Evolutionary conservation across 2,888 invertebrate genomes (phyloP).

Genomic region (Caenorhabditis virilis): DNA sequence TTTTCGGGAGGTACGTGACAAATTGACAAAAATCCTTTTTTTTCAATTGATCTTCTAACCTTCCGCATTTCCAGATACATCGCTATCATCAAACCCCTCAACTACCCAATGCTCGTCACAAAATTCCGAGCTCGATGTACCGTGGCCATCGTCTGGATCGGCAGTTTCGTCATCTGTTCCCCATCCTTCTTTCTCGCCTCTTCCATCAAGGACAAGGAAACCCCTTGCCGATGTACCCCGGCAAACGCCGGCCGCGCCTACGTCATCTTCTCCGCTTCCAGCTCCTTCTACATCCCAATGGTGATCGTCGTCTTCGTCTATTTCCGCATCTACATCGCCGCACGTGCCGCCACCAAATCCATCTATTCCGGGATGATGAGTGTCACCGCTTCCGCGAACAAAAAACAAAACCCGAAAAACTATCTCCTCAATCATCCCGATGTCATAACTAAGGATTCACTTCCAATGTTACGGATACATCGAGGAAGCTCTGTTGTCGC

Average conservation of each 20-base stretch:
- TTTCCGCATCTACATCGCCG: constrained; percentile 92
- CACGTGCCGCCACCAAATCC: constrained; percentile 71
- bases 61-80: no score
- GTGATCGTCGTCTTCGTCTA: constrained; percentile 97
- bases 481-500: constrained; percentile 58
- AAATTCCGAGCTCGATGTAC: constrained; percentile 67
- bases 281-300: constrained; percentile 98
- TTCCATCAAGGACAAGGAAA: constrained; percentile 54
- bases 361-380: constrained; percentile 62
- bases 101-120: constrained; percentile 86
- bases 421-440: constrained; percentile 64
- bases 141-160: constrained; percentile 82
- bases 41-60: not conserved
- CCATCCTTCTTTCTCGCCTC: constrained; percentile 78
- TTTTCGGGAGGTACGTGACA: no score
- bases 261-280: constrained; percentile 83
- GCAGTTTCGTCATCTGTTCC: constrained; percentile 93
- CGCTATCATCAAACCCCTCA: constrained; percentile 92
- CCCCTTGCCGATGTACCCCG: constrained; percentile 78
- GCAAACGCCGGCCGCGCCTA: constrained; percentile 88
- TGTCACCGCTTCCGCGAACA: constrained; percentile 60
- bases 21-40: no score
- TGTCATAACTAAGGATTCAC: constrained; percentile 57
- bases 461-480: constrained; percentile 66
- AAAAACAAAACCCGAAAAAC: constrained; percentile 65